Percentiles rank a stretch among this genome's conserved stretches.
Evolutionary conservation across 2,888 invertebrate genomes (phyloP).

Genomic region (Apotomis turbidana): DNA sequence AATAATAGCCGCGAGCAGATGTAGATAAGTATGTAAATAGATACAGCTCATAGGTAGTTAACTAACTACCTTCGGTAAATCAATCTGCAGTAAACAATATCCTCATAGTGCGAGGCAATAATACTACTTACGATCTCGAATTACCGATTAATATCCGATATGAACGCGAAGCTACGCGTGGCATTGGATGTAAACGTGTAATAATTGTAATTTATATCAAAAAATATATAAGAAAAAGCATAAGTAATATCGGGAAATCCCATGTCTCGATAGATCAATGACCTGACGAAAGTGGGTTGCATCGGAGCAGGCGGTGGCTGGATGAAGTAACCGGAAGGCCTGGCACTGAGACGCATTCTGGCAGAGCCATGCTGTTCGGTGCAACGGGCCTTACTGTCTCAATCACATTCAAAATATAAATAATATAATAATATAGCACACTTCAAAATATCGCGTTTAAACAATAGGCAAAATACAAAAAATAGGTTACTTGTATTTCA

Average conservation of each 20-base stretch:
- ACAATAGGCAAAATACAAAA: no score
- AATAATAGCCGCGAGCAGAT: conserved; percentile 25
- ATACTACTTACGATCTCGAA: conserved; percentile 31
- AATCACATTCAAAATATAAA: conserved; percentile 5
- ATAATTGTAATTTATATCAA: not conserved
- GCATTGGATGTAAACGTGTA: conserved; percentile 14
- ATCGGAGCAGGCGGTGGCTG: conserved; percentile 55
- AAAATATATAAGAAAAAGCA: not conserved
- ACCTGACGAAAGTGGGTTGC: conserved; percentile 65
- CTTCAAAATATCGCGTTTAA: not conserved
- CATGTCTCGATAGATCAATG: conserved; percentile 61
- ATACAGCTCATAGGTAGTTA: conserved; percentile 31
- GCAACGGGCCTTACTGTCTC: conserved; percentile 40
- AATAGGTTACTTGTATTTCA: no score
- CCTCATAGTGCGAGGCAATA: conserved; percentile 18
- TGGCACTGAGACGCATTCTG: conserved; percentile 62
- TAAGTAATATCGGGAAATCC: conserved; percentile 26
- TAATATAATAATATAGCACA: not conserved
- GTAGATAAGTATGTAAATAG: conserved; percentile 25
- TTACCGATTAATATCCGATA: conserved; percentile 33
- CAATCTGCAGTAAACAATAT: conserved; percentile 37
- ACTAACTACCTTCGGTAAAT: conserved; percentile 33
- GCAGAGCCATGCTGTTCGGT: conserved; percentile 53
- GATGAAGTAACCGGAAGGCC: conserved; percentile 61
- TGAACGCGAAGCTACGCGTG: conserved; percentile 7